These are phyloP conservation scores for Ellobium chinense DNA, from an alignment of 2,888 invertebrate species.

Conservation along the genomic window DNA sequence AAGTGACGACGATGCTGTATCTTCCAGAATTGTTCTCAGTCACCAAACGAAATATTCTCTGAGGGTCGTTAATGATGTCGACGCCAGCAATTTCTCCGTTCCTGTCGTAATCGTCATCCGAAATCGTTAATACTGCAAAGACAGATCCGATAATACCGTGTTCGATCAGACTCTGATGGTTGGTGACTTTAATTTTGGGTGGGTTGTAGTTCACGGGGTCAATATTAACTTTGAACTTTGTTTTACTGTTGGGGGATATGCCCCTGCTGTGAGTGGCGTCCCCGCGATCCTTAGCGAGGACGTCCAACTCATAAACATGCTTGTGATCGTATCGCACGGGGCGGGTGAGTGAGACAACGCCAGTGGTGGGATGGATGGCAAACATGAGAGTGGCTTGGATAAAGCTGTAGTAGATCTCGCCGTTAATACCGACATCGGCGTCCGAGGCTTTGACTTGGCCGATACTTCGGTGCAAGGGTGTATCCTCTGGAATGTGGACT, in stretches of 20 bases:
- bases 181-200: conserved; percentile 90
- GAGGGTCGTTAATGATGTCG: conserved; percentile 91
- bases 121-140: conserved; percentile 92
- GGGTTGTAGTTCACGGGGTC: conserved; percentile 89
- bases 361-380: conserved; percentile 95
- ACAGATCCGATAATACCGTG: conserved; percentile 87
- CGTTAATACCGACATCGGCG: conserved; percentile 96
- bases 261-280: conserved; percentile 73
- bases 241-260: conserved; percentile 82
- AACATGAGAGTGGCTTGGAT: conserved; percentile 86
- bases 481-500: conserved; percentile 92
- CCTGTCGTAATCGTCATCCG: conserved; percentile 89
- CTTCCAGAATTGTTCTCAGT: conserved; percentile 72
- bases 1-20: conserved; percentile 87
- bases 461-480: conserved; percentile 90
- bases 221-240: conserved; percentile 84
- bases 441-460: conserved; percentile 89
- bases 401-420: conserved; percentile 97
- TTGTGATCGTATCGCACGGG: conserved; percentile 86
- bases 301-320: conserved; percentile 86
- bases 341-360: conserved; percentile 90
- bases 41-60: conserved; percentile 92
- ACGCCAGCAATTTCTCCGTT: conserved; percentile 86
- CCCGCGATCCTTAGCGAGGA: conserved; percentile 93
- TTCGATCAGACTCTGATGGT: conserved; percentile 87